Base-by-base conservation (phyloP, 2,113 vertebrate species). In the Naja naja region DNA sequence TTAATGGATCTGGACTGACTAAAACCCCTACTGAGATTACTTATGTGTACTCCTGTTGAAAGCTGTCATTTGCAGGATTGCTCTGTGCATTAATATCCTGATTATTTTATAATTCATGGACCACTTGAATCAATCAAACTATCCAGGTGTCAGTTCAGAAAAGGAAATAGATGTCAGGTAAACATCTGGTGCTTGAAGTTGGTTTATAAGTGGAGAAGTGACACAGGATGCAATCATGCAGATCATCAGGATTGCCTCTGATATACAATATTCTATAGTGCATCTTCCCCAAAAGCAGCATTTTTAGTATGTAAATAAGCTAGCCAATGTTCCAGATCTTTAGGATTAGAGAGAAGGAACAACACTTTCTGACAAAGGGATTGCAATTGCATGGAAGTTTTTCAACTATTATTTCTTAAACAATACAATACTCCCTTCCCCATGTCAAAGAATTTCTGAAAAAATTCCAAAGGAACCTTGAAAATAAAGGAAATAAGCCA, bases 1-100 rank as follows among this genome's bases (percentile, higher is more conserved):
- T 93, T 94, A 89, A 93, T 93, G 89, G 56, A 81, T 95, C 91
- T 94, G 64, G 64, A 52, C 30, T 89, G 56, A 16, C 86, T 88
- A 1, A 93, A 94, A 0, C 43, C 86, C 81, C 39, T 81, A 60
- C 30, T 52, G 93, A 93, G 45, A 58, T 74, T 53, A 34, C 39
- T 85, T 93, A 54, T 92, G 92, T 0, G 81, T 87, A n/a, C 74
- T 88, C 56, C 69, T 45, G 94, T 93, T 60, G 69, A 60, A 95
- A 60, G 86, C 45, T 91, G 25, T 27, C 43, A 55, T 60, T 56
- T 23, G 53, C 52, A 20, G 58, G 5, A 22, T 18, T 12, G 60
- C 34, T 39, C 69, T 49, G 69, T 16, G 87, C 53, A 34, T 22
- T 6, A 45, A 11, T 89, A 43, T 89, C 64, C 18, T 54, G 91